Evolutionary conservation across 2,888 invertebrate genomes (phyloP).

Genomic region (Amorpha juglandis): DNA sequence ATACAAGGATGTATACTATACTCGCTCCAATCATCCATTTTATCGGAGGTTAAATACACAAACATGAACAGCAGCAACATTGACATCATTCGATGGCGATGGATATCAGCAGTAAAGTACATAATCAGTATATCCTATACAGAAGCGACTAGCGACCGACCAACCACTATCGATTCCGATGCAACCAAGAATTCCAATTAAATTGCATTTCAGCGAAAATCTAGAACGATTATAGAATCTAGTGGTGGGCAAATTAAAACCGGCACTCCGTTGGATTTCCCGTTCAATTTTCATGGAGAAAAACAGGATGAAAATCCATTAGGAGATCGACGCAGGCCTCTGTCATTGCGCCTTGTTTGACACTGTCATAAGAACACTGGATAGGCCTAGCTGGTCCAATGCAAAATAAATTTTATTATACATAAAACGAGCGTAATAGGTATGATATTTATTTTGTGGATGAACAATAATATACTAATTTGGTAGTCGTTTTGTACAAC

Average conservation of each 20-base stretch:
- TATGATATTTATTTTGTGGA: too few relatives aligned
- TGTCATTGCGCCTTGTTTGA: slow-evolving; percentile 61
- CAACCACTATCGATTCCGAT: slow-evolving; percentile 65
- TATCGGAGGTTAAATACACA: too few relatives aligned
- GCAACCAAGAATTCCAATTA: slow-evolving; percentile 72
- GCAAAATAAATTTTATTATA: too few relatives aligned
- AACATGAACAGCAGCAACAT: slow-evolving; percentile 2
- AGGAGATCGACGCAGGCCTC: slow-evolving; percentile 57
- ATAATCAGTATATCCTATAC: slow-evolving; percentile 7
- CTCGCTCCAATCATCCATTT: too few relatives aligned
- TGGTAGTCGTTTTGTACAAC: too few relatives aligned
- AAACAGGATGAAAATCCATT: slow-evolving; percentile 78
- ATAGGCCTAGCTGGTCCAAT: slow-evolving; percentile 38
- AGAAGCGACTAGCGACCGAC: slow-evolving; percentile 48
- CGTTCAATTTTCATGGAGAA: slow-evolving; percentile 74
- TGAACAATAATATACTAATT: too few relatives aligned
- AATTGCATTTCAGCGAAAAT: slow-evolving; percentile 79
- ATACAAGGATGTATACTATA: too few relatives aligned
- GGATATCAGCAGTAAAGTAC: neutral
- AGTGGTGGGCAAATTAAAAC: slow-evolving; percentile 78
- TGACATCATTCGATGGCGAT: too few relatives aligned
- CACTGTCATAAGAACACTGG: slow-evolving; percentile 48
- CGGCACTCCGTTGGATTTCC: slow-evolving; percentile 71
- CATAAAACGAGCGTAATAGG: too few relatives aligned
- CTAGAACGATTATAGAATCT: slow-evolving; percentile 77